Percentiles rank a stretch among this genome's conserved stretches.
phyloP scores from a whole-genome alignment of 2,888 invertebrate genomes.

The Empis stercorea region DNA sequence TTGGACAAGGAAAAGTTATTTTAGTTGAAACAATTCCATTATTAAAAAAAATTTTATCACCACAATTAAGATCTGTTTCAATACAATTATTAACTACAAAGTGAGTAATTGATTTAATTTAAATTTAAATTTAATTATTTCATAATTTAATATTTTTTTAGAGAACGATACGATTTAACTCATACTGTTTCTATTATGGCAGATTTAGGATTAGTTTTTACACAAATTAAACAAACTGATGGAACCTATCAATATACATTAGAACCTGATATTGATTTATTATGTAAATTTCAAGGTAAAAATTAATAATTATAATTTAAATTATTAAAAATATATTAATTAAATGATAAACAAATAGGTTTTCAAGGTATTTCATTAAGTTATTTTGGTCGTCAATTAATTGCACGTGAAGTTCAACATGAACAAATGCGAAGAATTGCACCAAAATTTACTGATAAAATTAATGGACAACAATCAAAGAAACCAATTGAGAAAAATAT shows the following conservation, averaged over 20 bases:
- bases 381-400: conserved; percentile 63
- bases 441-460: conserved; percentile 20
- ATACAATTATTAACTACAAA: conserved; percentile 31
- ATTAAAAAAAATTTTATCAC: conserved; percentile 57
- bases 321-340: not conserved
- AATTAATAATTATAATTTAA: not conserved
- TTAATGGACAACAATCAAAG: conserved; percentile 12
- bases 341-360: conserved; percentile 15
- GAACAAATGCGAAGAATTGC: conserved; percentile 54
- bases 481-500: conserved; percentile 2
- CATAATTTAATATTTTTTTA: conserved; percentile 9
- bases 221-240: conserved; percentile 63
- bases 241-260: conserved; percentile 58
- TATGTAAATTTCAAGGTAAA: conserved; percentile 29
- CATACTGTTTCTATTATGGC: conserved; percentile 73
- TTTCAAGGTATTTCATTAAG: conserved; percentile 37
- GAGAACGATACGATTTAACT: conserved; percentile 43
- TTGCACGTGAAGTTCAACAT: conserved; percentile 69
- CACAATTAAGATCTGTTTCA: conserved; percentile 57
- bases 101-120: conserved; percentile 15
- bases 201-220: conserved; percentile 74
- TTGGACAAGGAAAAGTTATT: conserved; percentile 37
- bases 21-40: conserved; percentile 59
- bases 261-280: conserved; percentile 68
- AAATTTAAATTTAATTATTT: not conserved